Conservation (phyloP, 64 coral and sea anemone species). For the Actinia equina region DNA sequence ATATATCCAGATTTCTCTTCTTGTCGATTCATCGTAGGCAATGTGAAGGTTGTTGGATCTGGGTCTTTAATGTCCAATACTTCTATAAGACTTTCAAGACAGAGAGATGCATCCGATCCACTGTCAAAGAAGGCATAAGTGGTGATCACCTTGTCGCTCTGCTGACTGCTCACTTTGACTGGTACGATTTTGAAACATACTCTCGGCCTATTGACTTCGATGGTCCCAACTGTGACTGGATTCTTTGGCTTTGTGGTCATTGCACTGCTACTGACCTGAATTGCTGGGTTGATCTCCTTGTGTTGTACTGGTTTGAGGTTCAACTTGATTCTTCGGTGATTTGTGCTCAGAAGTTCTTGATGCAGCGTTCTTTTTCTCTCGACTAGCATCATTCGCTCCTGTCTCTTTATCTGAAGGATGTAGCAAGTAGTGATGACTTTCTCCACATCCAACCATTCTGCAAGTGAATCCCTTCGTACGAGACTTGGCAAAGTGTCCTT, state of each 20-base stretch:
- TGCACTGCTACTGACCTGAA: conserved; percentile 19
- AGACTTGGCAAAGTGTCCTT: conserved; percentile 59
- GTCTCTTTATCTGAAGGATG: conserved; percentile 2
- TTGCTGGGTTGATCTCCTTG: too few species aligned
- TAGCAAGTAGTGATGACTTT: conserved; percentile 53
- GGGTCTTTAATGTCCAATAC: conserved; percentile 12
- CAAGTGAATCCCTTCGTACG: conserved; percentile 58
- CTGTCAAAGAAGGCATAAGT: conserved; percentile 60
- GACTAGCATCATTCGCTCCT: not conserved
- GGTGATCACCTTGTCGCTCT: conserved; percentile 27
- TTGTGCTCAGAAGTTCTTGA: too few species aligned
- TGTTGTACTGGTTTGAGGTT: not conserved
- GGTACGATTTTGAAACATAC: conserved; percentile 77
- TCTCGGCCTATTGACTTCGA: conserved; percentile 16
- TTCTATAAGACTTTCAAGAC: conserved; percentile 25
- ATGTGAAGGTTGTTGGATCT: conserved; percentile 2
- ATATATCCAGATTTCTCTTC: not conserved
- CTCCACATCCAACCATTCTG: conserved; percentile 37
- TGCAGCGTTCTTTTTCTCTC: not conserved
- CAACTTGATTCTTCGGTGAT: too few species aligned
- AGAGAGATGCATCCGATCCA: conserved; percentile 42
- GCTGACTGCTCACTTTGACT: conserved; percentile 49
- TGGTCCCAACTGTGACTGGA: not conserved
- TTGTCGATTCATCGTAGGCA: conserved; percentile 23
- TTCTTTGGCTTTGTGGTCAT: not conserved